Base-by-base conservation (phyloP, 2,113 vertebrate species). In the Brachyhypopomus gauderio region DNA sequence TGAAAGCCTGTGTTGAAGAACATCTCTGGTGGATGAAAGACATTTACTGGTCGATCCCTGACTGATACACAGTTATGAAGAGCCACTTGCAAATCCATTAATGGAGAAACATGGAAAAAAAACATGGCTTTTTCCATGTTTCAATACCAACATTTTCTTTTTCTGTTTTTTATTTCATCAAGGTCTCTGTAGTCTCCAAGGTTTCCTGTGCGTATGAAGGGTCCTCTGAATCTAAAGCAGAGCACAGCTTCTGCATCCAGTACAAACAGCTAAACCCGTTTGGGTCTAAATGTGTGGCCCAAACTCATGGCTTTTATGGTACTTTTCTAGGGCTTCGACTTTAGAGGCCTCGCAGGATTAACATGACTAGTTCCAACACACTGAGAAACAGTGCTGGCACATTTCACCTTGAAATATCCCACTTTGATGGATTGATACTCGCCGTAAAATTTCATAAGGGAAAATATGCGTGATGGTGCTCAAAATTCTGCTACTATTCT, bases 191-290 rank as follows among this genome's bases (percentile, higher is more conserved):
- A 41, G 34, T 41, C 36, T 38, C 17, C 19, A 27, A 66, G 34
- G 16, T 34, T 30, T 38, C 19, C 64, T 36, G 27, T 6, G 19
- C 30, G 19, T 85, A 82, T 16, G 25, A 17, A 77, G 82, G 59
- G 20, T 52, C 75, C 82, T 45, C 56, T 41, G 36, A 60, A 60
- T 59, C 64, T 23, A 7, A 72, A 9, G 41, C 45, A 52, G 12
- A 52, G 12, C 45, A 14, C n/a, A 85, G 30, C 83, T 56, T 59
- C 22, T 30, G 48, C 60, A 69, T 20, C 19, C 60, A 59, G 83
- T 74, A 77, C 89, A 86, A 89, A 87, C 85, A 91, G 79, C 56
- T 1, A 16, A 56, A 85, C 58, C 71, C 86, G 85, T 73, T 69
- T 80, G 76, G 64, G 56, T 82, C 77, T 84, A 73, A 80, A 79